Evolutionary conservation across 2,888 invertebrate genomes (phyloP).

Genomic region (Herminia tarsipennalis): DNA sequence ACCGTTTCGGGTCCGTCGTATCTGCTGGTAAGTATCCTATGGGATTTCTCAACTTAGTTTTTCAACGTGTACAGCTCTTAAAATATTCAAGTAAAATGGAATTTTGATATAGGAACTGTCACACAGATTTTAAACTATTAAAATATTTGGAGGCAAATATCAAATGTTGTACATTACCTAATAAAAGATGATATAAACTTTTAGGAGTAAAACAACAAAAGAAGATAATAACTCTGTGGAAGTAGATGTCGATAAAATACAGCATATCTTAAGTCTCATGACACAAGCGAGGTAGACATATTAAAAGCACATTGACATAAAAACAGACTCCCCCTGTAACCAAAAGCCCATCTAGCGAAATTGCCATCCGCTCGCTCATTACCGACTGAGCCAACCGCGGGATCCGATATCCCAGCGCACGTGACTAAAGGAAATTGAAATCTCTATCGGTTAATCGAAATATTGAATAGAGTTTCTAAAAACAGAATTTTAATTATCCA

Average conservation of each 20-base stretch:
- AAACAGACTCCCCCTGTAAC: conserved; percentile 70
- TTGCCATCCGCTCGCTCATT: conserved; percentile 84
- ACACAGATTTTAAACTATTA: conserved; percentile 8
- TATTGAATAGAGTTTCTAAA: conserved; percentile 71
- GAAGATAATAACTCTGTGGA: conserved; percentile 2
- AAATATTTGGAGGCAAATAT: no score
- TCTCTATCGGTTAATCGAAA: conserved; percentile 84
- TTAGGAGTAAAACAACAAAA: conserved; percentile 4
- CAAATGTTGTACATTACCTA: no score
- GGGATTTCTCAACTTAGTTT: conserved; percentile 42
- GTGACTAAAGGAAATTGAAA: conserved; percentile 85
- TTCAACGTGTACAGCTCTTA: conserved; percentile 22
- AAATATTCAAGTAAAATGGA: conserved; percentile 40
- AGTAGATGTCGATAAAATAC: conserved; percentile 43
- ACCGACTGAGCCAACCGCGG: conserved; percentile 80
- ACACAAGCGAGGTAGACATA: conserved; percentile 59
- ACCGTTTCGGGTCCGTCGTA: conserved; percentile 38
- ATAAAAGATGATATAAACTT: no score
- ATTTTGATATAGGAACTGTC: conserved; percentile 32
- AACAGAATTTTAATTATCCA: conserved; percentile 64
- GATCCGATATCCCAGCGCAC: conserved; percentile 81
- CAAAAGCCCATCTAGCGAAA: conserved; percentile 82
- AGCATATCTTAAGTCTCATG: conserved; percentile 41
- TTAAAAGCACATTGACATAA: conserved; percentile 76
- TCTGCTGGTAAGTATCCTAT: conserved; percentile 38